Evolutionary conservation across 2,797 vertebrate species (phyloP).

Genomic region (Gephyroberyx darwinii): DNA sequence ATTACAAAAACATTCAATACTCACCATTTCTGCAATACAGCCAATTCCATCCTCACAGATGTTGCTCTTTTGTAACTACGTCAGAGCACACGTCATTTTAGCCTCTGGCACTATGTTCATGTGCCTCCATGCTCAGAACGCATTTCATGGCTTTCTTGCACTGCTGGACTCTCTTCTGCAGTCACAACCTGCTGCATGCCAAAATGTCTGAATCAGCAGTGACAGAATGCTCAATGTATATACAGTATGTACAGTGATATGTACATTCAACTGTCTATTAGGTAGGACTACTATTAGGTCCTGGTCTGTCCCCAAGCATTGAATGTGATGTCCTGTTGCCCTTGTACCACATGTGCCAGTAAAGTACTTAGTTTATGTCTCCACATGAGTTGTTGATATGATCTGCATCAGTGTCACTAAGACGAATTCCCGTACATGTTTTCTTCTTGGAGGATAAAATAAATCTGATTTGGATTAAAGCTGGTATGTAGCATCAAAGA

Average conservation of each 20-base stretch:
- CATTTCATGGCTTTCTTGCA: slow-evolving; percentile 11
- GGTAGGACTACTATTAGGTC: not conserved
- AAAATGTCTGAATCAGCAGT: too few species aligned
- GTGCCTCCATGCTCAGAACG: too few species aligned
- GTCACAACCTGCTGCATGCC: too few species aligned
- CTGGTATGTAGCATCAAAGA: too few species aligned
- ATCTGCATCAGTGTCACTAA: not conserved
- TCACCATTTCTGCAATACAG: not conserved
- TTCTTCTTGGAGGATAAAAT: not conserved
- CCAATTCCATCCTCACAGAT: not conserved
- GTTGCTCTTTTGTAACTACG: too few species aligned
- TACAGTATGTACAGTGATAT: not conserved
- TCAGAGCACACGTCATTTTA: too few species aligned
- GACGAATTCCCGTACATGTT: not conserved
- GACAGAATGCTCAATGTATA: not conserved
- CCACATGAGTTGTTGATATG: not conserved
- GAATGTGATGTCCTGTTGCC: not conserved
- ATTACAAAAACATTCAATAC: not conserved
- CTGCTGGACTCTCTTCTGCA: too few species aligned
- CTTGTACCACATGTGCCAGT: not conserved
- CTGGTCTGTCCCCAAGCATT: not conserved
- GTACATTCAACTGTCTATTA: not conserved
- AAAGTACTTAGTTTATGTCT: not conserved
- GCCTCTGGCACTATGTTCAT: too few species aligned
- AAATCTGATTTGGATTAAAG: too few species aligned